Percentiles rank a stretch among this genome's conserved stretches.
Evolutionary conservation across 2,888 invertebrate genomes (phyloP).

Genomic region (Acrocyrtus sp.): DNA sequence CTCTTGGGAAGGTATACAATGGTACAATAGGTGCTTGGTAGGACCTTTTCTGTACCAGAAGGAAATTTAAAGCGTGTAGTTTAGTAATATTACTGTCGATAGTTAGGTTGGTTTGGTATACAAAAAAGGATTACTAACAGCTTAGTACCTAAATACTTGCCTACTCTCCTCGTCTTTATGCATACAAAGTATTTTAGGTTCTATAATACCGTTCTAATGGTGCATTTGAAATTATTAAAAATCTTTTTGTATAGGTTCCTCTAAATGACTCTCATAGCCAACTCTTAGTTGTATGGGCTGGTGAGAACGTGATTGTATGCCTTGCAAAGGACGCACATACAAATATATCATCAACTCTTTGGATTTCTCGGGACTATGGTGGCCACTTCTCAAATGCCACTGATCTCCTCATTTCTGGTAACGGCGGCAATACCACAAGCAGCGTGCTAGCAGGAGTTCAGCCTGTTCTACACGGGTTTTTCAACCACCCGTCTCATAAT

Average conservation of each 20-base stretch:
- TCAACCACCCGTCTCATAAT: slow-evolving; percentile 83
- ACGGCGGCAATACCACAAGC: slow-evolving; percentile 72
- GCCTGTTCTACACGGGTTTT: slow-evolving; percentile 84
- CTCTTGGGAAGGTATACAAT: no score
- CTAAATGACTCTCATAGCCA: slow-evolving; percentile 89
- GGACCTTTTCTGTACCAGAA: no score
- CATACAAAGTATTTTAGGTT: not conserved
- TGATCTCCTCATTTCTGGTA: slow-evolving; percentile 8
- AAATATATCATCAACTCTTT: slow-evolving; percentile 76
- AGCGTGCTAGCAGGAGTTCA: slow-evolving; percentile 71
- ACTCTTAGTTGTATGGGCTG: slow-evolving; percentile 92
- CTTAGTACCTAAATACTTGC: not conserved
- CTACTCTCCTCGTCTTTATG: not conserved
- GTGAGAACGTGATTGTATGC: slow-evolving; percentile 88
- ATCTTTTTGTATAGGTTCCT: slow-evolving; percentile 72
- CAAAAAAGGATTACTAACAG: not conserved
- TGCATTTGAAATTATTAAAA: not conserved
- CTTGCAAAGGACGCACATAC: slow-evolving; percentile 79
- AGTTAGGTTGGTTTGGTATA: not conserved
- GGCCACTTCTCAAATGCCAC: slow-evolving; percentile 81
- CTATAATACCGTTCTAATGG: not conserved
- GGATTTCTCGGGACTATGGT: slow-evolving; percentile 89
- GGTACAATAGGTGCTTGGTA: no score
- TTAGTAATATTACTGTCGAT: not conserved
- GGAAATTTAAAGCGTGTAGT: no score